Percentiles rank a stretch among this genome's conserved stretches.
These are phyloP conservation scores for Erethizon dorsatum DNA, from an alignment of 2,797 vertebrate species.

Conservation along the genomic window DNA sequence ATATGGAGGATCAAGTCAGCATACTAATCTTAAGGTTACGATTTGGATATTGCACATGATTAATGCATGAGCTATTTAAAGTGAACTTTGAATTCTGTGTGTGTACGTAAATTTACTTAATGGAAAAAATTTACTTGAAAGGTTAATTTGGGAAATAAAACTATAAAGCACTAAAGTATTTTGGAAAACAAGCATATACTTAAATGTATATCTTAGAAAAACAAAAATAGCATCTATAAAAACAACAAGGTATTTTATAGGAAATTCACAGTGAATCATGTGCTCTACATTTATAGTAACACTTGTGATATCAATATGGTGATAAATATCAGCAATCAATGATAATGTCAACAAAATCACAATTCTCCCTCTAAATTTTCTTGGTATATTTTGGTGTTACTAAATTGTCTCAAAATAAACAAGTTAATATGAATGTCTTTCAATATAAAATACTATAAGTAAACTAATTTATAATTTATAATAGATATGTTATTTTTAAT, in stretches of 20 bases:
- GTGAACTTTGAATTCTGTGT: not conserved
- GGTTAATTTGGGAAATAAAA: conserved; percentile 8
- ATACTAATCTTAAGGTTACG: not conserved
- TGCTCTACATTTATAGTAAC: not conserved
- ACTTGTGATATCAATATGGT: not conserved
- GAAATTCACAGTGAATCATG: not conserved
- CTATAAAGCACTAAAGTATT: not conserved
- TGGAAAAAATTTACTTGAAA: fast-evolving
- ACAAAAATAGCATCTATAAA: not conserved
- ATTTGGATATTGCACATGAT: not conserved
- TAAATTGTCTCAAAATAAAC: not conserved
- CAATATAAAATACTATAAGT: not conserved
- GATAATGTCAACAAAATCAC: not conserved
- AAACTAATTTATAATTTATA: not conserved
- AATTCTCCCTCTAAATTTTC: not conserved
- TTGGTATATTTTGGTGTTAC: not conserved
- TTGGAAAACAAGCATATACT: not conserved
- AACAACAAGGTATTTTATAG: not conserved
- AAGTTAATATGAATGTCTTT: not conserved
- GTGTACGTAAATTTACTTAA: not conserved
- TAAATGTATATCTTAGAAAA: not conserved
- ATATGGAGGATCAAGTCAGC: not conserved
- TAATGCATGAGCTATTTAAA: not conserved
- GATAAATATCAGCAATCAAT: not conserved
- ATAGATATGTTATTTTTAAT: not conserved